These are phyloP conservation scores for Ictidomys tridecemlineatus DNA, from an alignment of 2,113 vertebrate species.

Conservation along the genomic window DNA sequence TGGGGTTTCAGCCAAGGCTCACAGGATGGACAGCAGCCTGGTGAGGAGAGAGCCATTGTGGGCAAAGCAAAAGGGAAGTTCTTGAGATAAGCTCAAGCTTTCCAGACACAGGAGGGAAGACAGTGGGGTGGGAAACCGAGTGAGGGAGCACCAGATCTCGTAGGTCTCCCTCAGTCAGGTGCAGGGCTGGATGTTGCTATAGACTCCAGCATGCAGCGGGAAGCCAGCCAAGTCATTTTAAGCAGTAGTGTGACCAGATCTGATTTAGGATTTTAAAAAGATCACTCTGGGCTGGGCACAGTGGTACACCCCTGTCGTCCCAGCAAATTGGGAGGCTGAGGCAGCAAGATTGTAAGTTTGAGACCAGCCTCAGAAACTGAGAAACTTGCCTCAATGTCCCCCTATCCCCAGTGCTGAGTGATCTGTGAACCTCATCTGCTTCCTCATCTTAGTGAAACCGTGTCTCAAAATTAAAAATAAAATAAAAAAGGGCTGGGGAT, in stretches of 20 bases:
- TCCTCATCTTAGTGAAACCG: too few species aligned
- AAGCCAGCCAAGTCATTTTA: neutral
- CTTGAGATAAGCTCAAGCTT: neutral
- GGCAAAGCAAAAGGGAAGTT: neutral
- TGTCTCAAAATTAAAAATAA: too few species aligned
- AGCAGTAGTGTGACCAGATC: neutral
- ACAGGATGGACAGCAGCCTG: neutral
- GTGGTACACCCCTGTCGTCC: too few species aligned
- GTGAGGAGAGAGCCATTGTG: neutral
- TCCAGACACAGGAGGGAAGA: neutral
- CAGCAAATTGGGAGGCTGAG: too few species aligned
- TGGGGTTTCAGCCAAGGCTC: neutral
- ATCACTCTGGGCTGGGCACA: too few species aligned
- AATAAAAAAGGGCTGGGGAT: too few species aligned
- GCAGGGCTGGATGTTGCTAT: accelerated
- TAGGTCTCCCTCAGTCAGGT: neutral
- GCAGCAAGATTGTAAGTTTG: too few species aligned
- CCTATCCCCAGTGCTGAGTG: too few species aligned
- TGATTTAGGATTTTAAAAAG: neutral
- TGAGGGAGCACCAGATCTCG: neutral
- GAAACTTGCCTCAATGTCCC: too few species aligned
- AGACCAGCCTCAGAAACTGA: too few species aligned
- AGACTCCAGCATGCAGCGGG: neutral
- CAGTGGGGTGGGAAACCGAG: neutral
- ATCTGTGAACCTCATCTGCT: too few species aligned